phyloP scores from a whole-genome alignment of 2,113 vertebrate species.

The Aptenodytes forsteri region DNA sequence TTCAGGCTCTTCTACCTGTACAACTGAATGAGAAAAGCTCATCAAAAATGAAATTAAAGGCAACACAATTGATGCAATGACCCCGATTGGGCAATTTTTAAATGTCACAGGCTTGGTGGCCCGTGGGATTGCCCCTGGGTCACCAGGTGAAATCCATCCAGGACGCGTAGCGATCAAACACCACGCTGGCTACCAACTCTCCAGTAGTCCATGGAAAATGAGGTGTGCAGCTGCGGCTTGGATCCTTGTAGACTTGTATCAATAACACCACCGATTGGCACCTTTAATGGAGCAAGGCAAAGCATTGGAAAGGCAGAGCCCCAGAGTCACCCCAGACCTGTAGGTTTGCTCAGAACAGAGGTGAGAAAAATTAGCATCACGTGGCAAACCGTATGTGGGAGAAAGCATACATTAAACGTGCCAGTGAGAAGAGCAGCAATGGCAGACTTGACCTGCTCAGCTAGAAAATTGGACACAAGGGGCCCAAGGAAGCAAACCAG shows the following conservation, averaged over 20 bases:
- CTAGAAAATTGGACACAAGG: neutral
- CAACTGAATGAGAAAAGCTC: neutral
- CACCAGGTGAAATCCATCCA: neutral
- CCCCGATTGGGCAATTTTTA: neutral
- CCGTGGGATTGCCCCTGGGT: neutral
- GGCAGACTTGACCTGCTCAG: neutral
- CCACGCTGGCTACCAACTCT: rapidly evolving
- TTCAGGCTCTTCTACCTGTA: neutral
- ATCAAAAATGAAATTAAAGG: neutral
- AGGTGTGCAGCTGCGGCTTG: neutral
- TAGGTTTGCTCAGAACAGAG: neutral
- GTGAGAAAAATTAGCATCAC: neutral
- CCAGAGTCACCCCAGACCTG: neutral
- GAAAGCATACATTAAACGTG: rapidly evolving
- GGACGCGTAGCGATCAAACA: rapidly evolving
- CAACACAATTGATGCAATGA: neutral
- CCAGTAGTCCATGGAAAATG: rapidly evolving
- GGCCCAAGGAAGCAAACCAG: neutral
- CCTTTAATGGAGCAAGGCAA: neutral
- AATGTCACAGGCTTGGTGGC: rapidly evolving
- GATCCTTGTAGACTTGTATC: neutral
- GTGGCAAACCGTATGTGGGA: neutral
- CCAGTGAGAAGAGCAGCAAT: neutral
- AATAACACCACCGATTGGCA: rapidly evolving
- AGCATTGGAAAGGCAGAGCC: neutral